Percentiles rank a stretch among this genome's conserved stretches.
Evolutionary conservation across 2,113 vertebrate species (phyloP).

Genomic region (Grallaria varia): DNA sequence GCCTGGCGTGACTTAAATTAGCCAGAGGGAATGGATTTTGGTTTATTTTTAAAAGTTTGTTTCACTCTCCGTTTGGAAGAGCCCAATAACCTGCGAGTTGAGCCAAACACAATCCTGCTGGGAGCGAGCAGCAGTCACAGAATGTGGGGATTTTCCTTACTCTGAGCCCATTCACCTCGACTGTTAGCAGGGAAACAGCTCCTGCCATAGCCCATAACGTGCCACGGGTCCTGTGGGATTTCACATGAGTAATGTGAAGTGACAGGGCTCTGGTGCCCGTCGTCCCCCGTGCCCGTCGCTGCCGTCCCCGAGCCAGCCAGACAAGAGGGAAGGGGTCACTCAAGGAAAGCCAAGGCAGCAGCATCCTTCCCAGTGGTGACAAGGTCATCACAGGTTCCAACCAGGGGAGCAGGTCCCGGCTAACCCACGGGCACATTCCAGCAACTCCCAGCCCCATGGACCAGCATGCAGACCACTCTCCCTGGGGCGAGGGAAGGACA

Average conservation of each 20-base stretch:
- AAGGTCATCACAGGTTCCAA: not conserved
- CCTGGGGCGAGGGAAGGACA: accelerated
- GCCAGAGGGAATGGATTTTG: not conserved
- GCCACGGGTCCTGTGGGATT: not conserved
- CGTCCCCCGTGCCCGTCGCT: not conserved
- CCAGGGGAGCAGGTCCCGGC: not conserved
- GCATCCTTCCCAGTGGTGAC: not conserved
- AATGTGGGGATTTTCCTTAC: not conserved
- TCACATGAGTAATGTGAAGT: not conserved
- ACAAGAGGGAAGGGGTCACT: not conserved
- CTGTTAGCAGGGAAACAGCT: not conserved
- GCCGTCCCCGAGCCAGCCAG: not conserved
- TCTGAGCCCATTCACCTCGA: not conserved
- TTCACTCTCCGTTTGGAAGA: not conserved
- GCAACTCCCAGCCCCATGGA: not conserved
- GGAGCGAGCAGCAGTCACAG: not conserved
- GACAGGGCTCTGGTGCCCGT: slow-evolving; percentile 5
- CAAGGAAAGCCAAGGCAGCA: not conserved
- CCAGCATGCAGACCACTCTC: accelerated
- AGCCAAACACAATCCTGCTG: not conserved
- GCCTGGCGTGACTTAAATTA: not conserved
- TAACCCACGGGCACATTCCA: not conserved
- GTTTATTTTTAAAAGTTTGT: not conserved
- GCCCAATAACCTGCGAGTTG: not conserved
- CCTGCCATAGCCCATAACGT: not conserved